Evolutionary conservation across 2,888 invertebrate genomes (phyloP).

Genomic region (Arrhopalites spinosus): DNA sequence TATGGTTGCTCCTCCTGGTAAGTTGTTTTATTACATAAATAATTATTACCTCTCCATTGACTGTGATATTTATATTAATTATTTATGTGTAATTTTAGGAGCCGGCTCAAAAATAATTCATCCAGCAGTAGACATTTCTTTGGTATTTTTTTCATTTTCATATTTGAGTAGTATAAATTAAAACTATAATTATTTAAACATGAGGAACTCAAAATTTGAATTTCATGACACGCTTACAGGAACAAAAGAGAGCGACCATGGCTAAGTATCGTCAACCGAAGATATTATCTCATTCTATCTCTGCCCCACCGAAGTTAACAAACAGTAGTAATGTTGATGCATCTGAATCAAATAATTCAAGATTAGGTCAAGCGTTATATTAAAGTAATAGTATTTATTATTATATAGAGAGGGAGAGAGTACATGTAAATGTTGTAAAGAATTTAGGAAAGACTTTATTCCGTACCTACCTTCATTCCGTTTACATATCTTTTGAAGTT

Average conservation of each 20-base stretch:
- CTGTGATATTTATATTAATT: no score
- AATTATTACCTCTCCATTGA: no score
- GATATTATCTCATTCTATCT: conserved; percentile 58
- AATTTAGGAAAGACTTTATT: not conserved
- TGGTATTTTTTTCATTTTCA: conserved; percentile 60
- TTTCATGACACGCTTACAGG: no score
- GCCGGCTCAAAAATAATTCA: conserved; percentile 89
- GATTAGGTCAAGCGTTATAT: not conserved
- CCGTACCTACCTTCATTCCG: no score
- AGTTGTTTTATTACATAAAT: no score
- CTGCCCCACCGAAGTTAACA: conserved; percentile 54
- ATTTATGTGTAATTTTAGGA: conserved; percentile 65
- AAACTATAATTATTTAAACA: not conserved
- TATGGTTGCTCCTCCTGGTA: conserved; percentile 63
- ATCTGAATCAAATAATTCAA: not conserved
- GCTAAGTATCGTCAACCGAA: conserved; percentile 69
- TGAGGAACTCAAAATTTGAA: not conserved
- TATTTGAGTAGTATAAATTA: not conserved
- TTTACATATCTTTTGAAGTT: no score
- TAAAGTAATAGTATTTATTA: not conserved
- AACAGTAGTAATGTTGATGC: not conserved
- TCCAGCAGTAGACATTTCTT: conserved; percentile 88
- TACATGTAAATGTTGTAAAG: not conserved
- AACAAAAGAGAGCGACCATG: conserved; percentile 76
- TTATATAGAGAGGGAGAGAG: not conserved